Evolutionary conservation across 1,140 invertebrate species (phyloP).

Genomic region (Leguminivora glycinivorella): DNA sequence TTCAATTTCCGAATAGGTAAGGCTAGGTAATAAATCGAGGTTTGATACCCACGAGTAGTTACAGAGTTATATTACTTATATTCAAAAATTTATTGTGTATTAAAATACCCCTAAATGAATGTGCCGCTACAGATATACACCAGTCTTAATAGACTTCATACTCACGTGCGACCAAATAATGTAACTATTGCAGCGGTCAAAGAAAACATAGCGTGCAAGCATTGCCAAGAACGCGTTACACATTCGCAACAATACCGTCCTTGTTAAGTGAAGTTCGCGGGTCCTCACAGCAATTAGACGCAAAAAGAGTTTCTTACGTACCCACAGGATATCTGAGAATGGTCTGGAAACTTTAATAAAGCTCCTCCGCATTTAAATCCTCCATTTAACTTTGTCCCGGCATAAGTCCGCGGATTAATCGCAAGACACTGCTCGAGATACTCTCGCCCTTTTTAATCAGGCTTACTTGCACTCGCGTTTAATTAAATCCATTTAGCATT

Average conservation of each 20-base stretch:
- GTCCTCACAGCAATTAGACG: constrained; percentile 24
- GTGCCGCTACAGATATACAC: neutral
- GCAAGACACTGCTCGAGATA: constrained; percentile 42
- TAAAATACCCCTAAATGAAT: no score
- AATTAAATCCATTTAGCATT: constrained; percentile 19
- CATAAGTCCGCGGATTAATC: constrained; percentile 49
- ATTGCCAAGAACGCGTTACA: neutral
- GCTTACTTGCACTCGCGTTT: constrained; percentile 34
- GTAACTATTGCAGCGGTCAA: neutral
- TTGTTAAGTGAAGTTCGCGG: constrained; percentile 22
- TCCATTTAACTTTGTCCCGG: constrained; percentile 52
- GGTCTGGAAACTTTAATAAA: constrained; percentile 49
- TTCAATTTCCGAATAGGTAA: no score
- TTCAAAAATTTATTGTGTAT: no score
- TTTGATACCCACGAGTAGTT: no score
- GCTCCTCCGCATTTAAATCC: constrained; percentile 48
- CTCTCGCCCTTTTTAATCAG: constrained; percentile 48
- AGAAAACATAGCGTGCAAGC: constrained; percentile 14
- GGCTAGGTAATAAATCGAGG: no score
- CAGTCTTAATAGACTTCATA: neutral
- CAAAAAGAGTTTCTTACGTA: constrained; percentile 24
- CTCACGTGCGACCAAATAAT: neutral
- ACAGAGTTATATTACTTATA: no score
- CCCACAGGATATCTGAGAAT: constrained; percentile 35
- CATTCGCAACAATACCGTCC: constrained; percentile 1